These are phyloP conservation scores for Castor canadensis DNA, from an alignment of 2,113 vertebrate species.

Conservation along the genomic window DNA sequence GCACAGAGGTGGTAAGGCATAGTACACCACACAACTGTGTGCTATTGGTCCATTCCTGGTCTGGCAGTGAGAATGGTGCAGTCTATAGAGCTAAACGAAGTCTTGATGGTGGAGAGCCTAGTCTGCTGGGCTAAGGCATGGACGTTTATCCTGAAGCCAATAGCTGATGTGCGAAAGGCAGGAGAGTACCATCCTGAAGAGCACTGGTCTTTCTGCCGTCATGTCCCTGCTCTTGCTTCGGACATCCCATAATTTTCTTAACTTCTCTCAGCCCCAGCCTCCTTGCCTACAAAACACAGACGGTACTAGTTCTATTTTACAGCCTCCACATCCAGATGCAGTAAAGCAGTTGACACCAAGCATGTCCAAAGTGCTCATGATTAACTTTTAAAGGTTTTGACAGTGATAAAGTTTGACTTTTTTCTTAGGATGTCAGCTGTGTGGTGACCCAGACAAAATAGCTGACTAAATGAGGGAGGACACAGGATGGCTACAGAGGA, in stretches of 20 bases:
- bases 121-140: not conserved
- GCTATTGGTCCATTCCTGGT: not conserved
- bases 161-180: not conserved
- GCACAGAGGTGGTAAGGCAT: not conserved
- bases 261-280: not conserved
- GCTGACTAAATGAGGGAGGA: not conserved
- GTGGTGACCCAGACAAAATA: not conserved
- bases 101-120: not conserved
- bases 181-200: not conserved
- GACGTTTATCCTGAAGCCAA: not conserved
- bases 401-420: not conserved
- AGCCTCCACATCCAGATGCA: not conserved
- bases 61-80: not conserved
- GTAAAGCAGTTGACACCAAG: not conserved
- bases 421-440: not conserved
- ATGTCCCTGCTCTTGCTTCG: not conserved
- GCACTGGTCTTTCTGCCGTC: not conserved
- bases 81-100: not conserved
- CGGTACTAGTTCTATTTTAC: not conserved
- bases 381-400: not conserved
- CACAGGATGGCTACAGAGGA: not conserved
- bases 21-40: rapidly evolving
- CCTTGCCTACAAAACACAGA: not conserved
- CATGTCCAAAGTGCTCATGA: not conserved
- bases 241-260: not conserved